These are phyloP conservation scores for Callospermophilus lateralis DNA, from an alignment of 2,113 vertebrate genomes.

Conservation along the genomic window DNA sequence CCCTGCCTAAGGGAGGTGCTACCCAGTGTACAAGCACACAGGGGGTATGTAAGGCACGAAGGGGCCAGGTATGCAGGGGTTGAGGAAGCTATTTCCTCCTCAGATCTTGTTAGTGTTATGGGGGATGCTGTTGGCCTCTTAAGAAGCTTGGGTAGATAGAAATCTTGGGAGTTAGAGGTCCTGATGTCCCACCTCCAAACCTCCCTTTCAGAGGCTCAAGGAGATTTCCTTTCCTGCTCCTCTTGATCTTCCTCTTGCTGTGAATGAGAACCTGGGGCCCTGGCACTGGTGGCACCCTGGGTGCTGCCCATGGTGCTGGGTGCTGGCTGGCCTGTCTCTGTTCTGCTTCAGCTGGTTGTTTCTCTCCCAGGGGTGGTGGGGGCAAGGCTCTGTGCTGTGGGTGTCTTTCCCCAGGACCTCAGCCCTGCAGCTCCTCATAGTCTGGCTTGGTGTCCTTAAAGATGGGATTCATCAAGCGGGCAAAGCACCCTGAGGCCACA, in stretches of 20 bases:
- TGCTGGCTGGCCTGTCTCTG: not conserved
- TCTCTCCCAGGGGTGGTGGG: not conserved
- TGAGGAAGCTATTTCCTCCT: not conserved
- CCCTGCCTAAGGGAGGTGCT: not conserved
- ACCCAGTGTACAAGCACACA: not conserved
- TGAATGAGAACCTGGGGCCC: not conserved
- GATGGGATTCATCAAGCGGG: constrained; percentile 96
- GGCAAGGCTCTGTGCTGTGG: not conserved
- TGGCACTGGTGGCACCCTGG: not conserved
- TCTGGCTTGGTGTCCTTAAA: constrained; percentile 73
- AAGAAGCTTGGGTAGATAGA: not conserved
- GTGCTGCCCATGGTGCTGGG: not conserved
- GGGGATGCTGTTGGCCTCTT: not conserved
- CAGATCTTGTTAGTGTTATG: not conserved
- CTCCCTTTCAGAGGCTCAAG: not conserved
- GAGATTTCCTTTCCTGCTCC: not conserved
- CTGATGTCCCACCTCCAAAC: not conserved
- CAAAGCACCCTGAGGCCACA: constrained; percentile 88
- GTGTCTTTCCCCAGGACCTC: not conserved
- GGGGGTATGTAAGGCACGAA: not conserved
- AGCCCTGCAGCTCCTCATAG: not conserved
- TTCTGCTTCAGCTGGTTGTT: not conserved
- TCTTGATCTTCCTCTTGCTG: not conserved
- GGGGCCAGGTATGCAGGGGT: not conserved
- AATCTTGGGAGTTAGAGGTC: not conserved